These are phyloP conservation scores for Lepidotrigona ventralis DNA, from an alignment of 1,140 invertebrate genomes.

Conservation along the genomic window DNA sequence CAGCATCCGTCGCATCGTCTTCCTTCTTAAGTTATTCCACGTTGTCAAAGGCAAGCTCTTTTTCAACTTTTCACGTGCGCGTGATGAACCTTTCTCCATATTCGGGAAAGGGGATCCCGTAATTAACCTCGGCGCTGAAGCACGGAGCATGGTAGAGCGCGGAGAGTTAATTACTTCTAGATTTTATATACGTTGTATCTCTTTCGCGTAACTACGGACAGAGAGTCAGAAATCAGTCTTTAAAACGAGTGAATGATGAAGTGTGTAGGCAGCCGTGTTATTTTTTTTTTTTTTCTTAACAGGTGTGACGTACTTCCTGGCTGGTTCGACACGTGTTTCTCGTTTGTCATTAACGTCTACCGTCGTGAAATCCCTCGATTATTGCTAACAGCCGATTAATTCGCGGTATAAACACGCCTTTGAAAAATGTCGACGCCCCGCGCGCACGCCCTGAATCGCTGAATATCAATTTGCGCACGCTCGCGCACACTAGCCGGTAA, in stretches of 20 bases:
- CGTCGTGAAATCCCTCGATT: constrained; percentile 25
- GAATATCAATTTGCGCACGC: constrained; percentile 29
- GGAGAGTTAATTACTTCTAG: constrained; percentile 31
- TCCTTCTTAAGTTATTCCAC: neutral
- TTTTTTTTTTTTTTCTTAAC: constrained; percentile 18
- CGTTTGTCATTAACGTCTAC: constrained; percentile 28
- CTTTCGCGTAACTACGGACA: constrained; percentile 14
- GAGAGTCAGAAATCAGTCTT: constrained; percentile 30
- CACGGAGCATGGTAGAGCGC: neutral
- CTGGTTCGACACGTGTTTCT: constrained; percentile 18
- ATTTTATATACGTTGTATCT: constrained; percentile 9
- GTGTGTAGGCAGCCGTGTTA: constrained; percentile 11
- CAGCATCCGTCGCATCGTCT: neutral
- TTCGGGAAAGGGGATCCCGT: neutral
- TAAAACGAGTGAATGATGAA: constrained; percentile 21
- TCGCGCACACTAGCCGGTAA: neutral
- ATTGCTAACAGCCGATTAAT: constrained; percentile 5
- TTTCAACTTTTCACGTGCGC: neutral
- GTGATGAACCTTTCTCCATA: neutral
- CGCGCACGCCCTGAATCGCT: constrained; percentile 1
- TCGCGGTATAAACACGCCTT: neutral
- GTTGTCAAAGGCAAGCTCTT: neutral
- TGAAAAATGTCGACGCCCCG: constrained; percentile 24
- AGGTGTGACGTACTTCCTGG: neutral
- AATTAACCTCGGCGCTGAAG: neutral